Evolutionary conservation across 2,888 invertebrate species (phyloP).

Genomic region (Hesperia comma): DNA sequence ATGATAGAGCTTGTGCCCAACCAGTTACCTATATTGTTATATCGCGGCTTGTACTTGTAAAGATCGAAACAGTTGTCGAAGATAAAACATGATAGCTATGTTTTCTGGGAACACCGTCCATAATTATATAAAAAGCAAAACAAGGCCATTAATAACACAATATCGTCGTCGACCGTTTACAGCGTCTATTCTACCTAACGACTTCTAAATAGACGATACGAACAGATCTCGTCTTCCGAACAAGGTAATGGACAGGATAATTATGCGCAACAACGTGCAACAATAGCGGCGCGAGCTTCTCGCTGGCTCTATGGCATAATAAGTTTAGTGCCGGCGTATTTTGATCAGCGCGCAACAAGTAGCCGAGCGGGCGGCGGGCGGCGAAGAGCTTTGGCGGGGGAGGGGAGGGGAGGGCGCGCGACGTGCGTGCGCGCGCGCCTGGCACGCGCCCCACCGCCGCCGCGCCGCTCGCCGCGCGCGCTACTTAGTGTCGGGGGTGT

Average conservation of each 20-base stretch:
- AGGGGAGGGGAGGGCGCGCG: conserved; percentile 56
- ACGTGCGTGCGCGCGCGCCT: conserved; percentile 72
- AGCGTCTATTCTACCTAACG: conserved; percentile 73
- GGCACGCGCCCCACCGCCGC: conserved; percentile 74
- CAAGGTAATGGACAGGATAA: conserved; percentile 83
- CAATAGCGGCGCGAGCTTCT: conserved; percentile 79
- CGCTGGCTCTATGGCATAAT: conserved; percentile 79
- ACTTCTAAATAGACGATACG: conserved; percentile 77
- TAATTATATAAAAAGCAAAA: conserved; percentile 62
- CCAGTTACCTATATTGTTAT: conserved; percentile 23
- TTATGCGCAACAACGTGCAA: conserved; percentile 81
- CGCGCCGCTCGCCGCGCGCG: conserved; percentile 47
- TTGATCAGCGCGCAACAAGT: conserved; percentile 78
- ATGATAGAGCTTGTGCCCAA: conserved; percentile 3
- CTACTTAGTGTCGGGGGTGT: conserved; percentile 86
- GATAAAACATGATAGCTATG: conserved; percentile 18
- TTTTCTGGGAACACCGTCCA: conserved; percentile 49
- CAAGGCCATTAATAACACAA: conserved; percentile 64
- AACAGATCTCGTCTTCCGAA: conserved; percentile 74
- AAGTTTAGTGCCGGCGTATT: conserved; percentile 80
- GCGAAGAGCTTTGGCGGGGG: conserved; percentile 51
- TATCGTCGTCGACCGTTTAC: conserved; percentile 71
- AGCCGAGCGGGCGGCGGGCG: conserved; percentile 55
- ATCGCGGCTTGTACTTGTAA: conserved; percentile 5
- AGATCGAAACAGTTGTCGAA: conserved; percentile 19